These are phyloP conservation scores for Melanotaenia maccullochi DNA, from an alignment of 2,797 vertebrate species.

Conservation along the genomic window DNA sequence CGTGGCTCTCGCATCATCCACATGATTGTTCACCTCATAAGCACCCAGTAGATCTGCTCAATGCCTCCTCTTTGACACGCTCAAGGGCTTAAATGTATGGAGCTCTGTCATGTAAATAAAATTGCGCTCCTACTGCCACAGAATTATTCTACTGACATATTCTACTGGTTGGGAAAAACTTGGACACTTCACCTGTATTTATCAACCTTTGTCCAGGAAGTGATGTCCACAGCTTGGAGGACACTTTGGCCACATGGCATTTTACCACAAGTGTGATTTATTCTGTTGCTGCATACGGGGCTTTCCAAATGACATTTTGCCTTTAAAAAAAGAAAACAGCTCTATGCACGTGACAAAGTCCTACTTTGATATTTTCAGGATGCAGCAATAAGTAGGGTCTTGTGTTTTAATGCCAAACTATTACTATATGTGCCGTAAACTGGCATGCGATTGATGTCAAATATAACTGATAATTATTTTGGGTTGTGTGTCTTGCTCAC, in stretches of 20 bases:
- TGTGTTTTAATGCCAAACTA: conserved; percentile 18
- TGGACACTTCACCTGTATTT: background rate
- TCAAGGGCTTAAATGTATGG: conserved; percentile 30
- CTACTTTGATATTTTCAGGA: conserved; percentile 15
- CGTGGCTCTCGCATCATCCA: conserved; percentile 94
- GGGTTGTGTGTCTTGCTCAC: conserved; percentile 60
- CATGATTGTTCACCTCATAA: conserved; percentile 95
- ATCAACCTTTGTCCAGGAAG: background rate
- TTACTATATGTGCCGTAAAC: conserved; percentile 30
- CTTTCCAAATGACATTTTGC: conserved; percentile 32
- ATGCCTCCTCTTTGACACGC: background rate
- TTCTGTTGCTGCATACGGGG: conserved; percentile 21
- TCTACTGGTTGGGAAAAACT: background rate
- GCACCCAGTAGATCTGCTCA: conserved; percentile 85
- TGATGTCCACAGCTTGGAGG: background rate
- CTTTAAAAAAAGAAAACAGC: conserved; percentile 10
- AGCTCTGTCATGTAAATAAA: conserved; percentile 13
- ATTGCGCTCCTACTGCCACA: conserved; percentile 40
- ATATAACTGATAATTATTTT: conserved; percentile 34
- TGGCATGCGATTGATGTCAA: conserved; percentile 19
- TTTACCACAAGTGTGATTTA: conserved; percentile 30
- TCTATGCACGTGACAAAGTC: conserved; percentile 53
- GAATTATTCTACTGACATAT: background rate
- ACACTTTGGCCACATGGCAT: conserved; percentile 2
- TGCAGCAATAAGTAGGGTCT: background rate